Conservation (phyloP, 2,113 vertebrate species). For the Tragulus kanchil region DNA sequence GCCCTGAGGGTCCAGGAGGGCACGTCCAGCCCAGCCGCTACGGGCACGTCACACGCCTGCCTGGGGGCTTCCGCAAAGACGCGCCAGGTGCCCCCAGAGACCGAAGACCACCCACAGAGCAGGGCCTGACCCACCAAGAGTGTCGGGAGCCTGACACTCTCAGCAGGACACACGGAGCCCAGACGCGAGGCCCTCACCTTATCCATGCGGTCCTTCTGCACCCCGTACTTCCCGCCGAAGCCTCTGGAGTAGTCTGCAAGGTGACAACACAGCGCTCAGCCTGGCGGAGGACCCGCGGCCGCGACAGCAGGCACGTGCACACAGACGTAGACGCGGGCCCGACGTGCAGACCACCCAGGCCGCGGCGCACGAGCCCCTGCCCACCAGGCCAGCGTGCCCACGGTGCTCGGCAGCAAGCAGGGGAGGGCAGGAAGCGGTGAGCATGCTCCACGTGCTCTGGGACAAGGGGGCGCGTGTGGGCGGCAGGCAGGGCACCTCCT, state of each 20-base stretch:
- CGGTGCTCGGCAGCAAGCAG: conserved; percentile 62
- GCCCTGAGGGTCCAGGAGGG: accelerated
- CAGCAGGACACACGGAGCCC: accelerated
- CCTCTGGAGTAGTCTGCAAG: conserved; percentile 96
- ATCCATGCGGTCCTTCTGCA: conserved; percentile 98
- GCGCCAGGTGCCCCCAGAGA: accelerated
- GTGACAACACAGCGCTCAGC: neutral
- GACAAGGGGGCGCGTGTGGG: conserved; percentile 40
- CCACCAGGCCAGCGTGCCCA: conserved; percentile 29
- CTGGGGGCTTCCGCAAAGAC: accelerated
- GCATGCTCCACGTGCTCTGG: conserved; percentile 67
- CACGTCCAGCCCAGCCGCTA: too few relatives aligned
- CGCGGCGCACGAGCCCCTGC: neutral
- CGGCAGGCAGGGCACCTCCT: conserved; percentile 57
- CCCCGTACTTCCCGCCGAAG: conserved; percentile 97
- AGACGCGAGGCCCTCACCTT: conserved; percentile 87
- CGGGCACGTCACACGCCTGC: accelerated
- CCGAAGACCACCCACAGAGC: accelerated
- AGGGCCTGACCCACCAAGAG: accelerated
- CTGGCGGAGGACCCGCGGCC: neutral
- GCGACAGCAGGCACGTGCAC: conserved; percentile 70
- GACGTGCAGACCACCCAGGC: neutral
- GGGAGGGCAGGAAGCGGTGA: neutral
- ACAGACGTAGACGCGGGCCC: conserved; percentile 66
- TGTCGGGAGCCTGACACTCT: accelerated